Base-by-base conservation (phyloP, 2,888 invertebrate species). In the Macaria notata region DNA sequence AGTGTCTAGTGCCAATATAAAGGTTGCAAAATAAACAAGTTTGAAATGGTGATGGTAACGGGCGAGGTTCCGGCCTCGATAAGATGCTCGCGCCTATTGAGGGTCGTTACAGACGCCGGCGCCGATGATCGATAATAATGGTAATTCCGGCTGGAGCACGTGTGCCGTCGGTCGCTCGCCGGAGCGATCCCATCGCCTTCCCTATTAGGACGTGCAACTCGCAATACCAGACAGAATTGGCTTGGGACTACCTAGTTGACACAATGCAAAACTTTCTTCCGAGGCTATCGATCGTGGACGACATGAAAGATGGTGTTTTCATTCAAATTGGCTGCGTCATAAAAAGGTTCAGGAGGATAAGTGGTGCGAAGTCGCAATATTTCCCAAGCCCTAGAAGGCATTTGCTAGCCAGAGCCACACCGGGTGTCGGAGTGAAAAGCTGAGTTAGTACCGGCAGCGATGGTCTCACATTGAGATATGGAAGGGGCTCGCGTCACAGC, bases 41-140 rank as follows among this genome's bases (percentile, higher is more conserved):
- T 70, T 70, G 66, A 77, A 81, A 81, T 80, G 71, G 73, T 70
- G 74, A 79, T 74, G 75, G 69, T 82, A 83, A 83, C 83, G 79
- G 84, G 75, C 67, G 74, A 64, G 71, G 73, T 71, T 66, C 62
- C 63, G 65, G 64, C 61, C 69, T 63, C 77, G 85, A 86, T 86
- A 85, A 86, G 80, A 84, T 84, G 78, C 67, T 72, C 77, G 78
- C 81, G 86, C 83, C 86, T 85, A 84, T 88, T 83, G 79, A 79
- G 81, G 82, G 84, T 89, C 88, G 90, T 89, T 88, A 89, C 86
- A 77, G 77, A 82, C 84, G 77, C 78, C 73, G 79, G 83, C 79
- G 84, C 83, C 77, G 91, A 90, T 88, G 88, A 88, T 89, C 90
- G 90, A 90, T 91, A 91, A 91, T 90, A 89, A 91, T 91, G 91